Conservation (phyloP, 37 sponge, comb jelly and placozoan species). For the Tethya wilhelma region DNA sequence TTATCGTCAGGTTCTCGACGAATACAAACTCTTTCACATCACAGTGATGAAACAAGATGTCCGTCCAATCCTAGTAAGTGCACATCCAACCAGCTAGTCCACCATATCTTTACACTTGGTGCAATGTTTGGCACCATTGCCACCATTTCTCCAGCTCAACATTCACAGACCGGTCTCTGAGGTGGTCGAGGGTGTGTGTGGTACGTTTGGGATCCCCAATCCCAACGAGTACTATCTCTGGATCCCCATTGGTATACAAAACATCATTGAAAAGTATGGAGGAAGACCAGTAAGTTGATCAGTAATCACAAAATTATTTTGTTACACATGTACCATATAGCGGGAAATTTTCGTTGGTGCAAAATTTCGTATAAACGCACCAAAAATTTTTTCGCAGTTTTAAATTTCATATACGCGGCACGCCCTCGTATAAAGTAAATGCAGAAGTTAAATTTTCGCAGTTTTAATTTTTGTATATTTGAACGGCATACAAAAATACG, state of each 20-base stretch:
- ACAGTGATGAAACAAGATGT: slow-evolving; percentile 64
- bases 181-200: slow-evolving; percentile 22
- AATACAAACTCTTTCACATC: slow-evolving; percentile 54
- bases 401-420: no score
- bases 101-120: neutral
- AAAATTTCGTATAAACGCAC: no score
- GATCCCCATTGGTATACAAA: slow-evolving; percentile 26
- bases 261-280: slow-evolving; percentile 53
- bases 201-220: slow-evolving; percentile 40
- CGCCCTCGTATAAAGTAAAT: no score
- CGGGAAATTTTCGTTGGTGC: no score
- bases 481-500: no score
- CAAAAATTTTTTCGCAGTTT: no score
- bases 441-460: no score
- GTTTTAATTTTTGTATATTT: no score
- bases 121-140: neutral
- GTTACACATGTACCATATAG: no score
- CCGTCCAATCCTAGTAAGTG: slow-evolving; percentile 57
- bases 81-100: neutral
- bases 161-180: slow-evolving; percentile 20
- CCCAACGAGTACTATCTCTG: slow-evolving; percentile 22
- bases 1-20: slow-evolving; percentile 40
- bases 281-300: slow-evolving; percentile 45
- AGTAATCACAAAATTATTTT: no score
- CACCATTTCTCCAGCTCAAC: slow-evolving; percentile 8